Evolutionary conservation across 2,888 invertebrate genomes (phyloP), one percentile per base, ranked within the genome.

Genomic region (Dolichopus griseipennis): DNA sequence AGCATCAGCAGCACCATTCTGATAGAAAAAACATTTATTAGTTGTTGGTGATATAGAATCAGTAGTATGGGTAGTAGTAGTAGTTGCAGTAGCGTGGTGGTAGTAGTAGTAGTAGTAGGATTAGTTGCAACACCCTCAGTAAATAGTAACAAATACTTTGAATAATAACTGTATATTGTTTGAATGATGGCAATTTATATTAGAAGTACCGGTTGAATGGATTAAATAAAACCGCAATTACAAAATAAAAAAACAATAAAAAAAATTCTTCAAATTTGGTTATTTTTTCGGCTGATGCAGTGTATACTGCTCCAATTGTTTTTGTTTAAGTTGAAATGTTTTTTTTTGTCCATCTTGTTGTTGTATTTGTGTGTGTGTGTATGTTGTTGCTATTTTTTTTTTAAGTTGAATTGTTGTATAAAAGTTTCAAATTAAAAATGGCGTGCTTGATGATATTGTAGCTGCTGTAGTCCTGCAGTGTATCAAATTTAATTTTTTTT

Each of bases 401-500:
- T 52, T 18, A n/a, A 52, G 52, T 52, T 43, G 52, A 52, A 52
- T 18, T 52, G n/a, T 52, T 52, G n/a, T 52, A 52, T 52, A 52
- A 15, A 52, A 52, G 15, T 52, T 52, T 52, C n/a, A 52, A 52
- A 52, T 12, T 52, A 52, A 52, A 52, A 52, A 52, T 52, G 15
- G 18, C 52, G 52, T 52, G 1, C 6, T 18, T 52, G 52, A 52
- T 52, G 52, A n/a, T 52, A 18, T 52, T 52, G 52, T 52, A 52
- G 52, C n/a, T n/a, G n/a, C n/a, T n/a, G n/a, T 52, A 12, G 18
- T 52, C 52, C 52, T 52, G 52, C 52, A 52, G 52, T 52, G 52
- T 52, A 52, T 52, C 52, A 52, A 52, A 52, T 52, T 52, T 52
- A 52, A 15, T 52, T 52, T 52, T 52, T 52, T 15, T 52, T 52